These are phyloP conservation scores for Penaeus indicus DNA, from an alignment of 1,140 invertebrate species.

Conservation along the genomic window DNA sequence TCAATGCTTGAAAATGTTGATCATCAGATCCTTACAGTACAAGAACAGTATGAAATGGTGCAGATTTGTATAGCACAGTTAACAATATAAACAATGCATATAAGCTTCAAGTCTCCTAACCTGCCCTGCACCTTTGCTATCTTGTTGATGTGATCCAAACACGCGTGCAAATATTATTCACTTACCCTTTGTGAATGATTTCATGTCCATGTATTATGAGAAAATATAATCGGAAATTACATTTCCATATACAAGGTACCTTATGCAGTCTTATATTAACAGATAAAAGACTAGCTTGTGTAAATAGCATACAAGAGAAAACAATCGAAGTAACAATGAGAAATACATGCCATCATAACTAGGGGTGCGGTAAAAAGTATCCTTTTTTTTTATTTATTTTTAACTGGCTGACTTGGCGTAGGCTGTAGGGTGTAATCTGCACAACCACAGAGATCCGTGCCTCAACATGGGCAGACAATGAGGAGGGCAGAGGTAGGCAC, in stretches of 20 bases:
- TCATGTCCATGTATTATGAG: conserved; percentile 54
- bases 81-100: not conserved
- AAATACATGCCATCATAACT: conserved; percentile 43
- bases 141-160: conserved; percentile 23
- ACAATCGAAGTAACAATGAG: conserved; percentile 47
- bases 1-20: conserved; percentile 2
- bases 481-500: conserved; percentile 8
- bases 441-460: not conserved
- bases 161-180: conserved; percentile 51
- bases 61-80: too few relatives aligned
- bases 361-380: conserved; percentile 50
- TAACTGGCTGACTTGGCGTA: conserved; percentile 41
- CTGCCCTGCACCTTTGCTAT: conserved; percentile 39
- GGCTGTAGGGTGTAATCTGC: conserved; percentile 28
- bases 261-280: conserved; percentile 56
- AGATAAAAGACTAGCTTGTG: conserved; percentile 54
- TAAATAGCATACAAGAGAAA: conserved; percentile 44
- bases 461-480: not conserved
- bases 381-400: not conserved
- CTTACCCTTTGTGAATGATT: conserved; percentile 55
- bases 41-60: too few relatives aligned
- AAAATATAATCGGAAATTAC: conserved; percentile 64
- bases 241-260: conserved; percentile 65
- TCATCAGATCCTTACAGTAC: not conserved
- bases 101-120: conserved; percentile 33